Conservation (phyloP, 1,140 invertebrate genomes). For the Trichoplusia ni region DNA sequence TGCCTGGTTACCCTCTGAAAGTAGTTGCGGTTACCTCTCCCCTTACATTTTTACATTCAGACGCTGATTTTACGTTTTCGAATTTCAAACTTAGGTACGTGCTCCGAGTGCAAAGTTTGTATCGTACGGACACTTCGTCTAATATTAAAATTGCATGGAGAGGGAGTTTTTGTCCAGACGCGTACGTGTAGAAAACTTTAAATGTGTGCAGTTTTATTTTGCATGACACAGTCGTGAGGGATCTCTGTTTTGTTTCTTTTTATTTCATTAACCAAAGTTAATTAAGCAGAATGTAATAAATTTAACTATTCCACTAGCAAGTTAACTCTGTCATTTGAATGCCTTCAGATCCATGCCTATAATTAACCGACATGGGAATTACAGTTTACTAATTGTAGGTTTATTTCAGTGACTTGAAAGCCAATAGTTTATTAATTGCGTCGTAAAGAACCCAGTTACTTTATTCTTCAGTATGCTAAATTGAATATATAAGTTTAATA, state of each 20-base stretch:
- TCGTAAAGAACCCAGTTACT: constrained; percentile 40
- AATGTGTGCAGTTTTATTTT: constrained; percentile 13
- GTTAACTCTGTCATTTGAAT: constrained; percentile 38
- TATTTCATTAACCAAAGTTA: background rate
- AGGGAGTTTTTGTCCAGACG: constrained; percentile 10
- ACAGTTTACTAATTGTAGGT: constrained; percentile 44
- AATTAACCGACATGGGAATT: constrained; percentile 41
- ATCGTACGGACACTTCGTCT: constrained; percentile 53
- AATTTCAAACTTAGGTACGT: constrained; percentile 68
- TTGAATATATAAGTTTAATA: constrained; percentile 38
- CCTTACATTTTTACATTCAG: constrained; percentile 68
- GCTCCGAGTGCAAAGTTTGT: constrained; percentile 58
- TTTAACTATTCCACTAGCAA: background rate
- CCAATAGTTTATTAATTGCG: constrained; percentile 53
- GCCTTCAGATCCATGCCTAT: constrained; percentile 34
- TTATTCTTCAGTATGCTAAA: constrained; percentile 35
- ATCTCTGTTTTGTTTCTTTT: background rate
- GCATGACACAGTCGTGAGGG: background rate
- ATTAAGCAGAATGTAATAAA: background rate
- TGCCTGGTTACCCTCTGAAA: constrained; percentile 13
- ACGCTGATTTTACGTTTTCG: constrained; percentile 69
- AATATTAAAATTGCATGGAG: constrained; percentile 45
- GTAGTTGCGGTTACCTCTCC: constrained; percentile 23
- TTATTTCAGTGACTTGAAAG: constrained; percentile 45
- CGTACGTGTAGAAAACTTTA: constrained; percentile 11